Evolutionary conservation across 2,113 vertebrate species (phyloP).

Genomic region (Chrysemys picta): DNA sequence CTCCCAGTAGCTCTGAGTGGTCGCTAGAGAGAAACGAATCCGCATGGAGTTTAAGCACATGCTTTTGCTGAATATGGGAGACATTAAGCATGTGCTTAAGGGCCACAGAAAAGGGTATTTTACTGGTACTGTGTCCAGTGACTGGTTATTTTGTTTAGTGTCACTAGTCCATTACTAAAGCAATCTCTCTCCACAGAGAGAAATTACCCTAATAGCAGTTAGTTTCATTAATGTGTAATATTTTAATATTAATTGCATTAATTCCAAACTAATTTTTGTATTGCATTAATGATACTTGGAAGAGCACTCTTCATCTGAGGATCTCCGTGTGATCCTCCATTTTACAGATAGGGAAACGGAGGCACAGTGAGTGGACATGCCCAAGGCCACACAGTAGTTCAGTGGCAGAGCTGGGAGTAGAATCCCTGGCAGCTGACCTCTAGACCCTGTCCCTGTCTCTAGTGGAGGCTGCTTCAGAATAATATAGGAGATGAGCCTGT

Average conservation of each 20-base stretch:
- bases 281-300: not conserved
- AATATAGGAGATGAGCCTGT: not conserved
- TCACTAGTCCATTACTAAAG: not conserved
- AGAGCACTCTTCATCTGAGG: not conserved
- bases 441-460: not conserved
- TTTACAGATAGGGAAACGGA: not conserved
- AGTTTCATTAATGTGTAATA: not conserved
- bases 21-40: not conserved
- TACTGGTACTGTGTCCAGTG: not conserved
- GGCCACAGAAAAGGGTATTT: not conserved
- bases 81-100: not conserved
- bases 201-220: not conserved
- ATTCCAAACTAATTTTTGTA: accelerated
- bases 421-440: not conserved
- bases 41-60: not conserved
- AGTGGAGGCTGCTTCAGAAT: not conserved
- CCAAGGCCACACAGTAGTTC: accelerated
- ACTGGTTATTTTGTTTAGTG: not conserved
- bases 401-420: not conserved
- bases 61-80: not conserved
- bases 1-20: not conserved
- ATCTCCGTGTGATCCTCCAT: not conserved
- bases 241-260: not conserved
- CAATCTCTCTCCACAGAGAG: not conserved
- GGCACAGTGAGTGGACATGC: not conserved